Base-by-base conservation (phyloP, 2,113 vertebrate species). In the Elephantulus edwardii region DNA sequence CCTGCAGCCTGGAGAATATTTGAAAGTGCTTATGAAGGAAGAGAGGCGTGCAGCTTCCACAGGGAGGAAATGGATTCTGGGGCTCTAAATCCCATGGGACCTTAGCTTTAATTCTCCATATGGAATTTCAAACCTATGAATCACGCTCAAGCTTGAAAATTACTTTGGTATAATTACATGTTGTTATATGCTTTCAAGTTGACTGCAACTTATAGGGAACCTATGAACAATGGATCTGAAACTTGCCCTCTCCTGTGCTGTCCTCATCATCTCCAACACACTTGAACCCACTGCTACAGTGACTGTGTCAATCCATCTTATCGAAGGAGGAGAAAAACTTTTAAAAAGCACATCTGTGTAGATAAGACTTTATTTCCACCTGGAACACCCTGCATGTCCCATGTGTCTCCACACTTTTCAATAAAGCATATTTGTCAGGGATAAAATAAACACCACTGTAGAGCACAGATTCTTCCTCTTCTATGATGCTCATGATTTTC, bases 51-150 rank as follows among this genome's bases (percentile, higher is more conserved):
- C 2, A 66, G 66, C 44, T 70, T 89, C 84, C 35, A 50, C 60
- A 8, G 26, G 77, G 38, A 93, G 28, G 91, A 81, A 95, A 58
- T 68, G 75, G 87, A 93, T 40, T 92, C 89, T 35, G 42, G 13
- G 24, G 22, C n/a, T 84, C 46, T 33, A 52, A 58, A 48, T 56
- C 92, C 72, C 91, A 42, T 3, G 35, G 40, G 89, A 83, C 54
- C 88, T 77, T 56, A 16, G 26, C 42, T 92, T 76, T 52, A 50
- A 0, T 68, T 95, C 60, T 42, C 66, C 80, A 83, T 48, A 24
- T 92, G 89, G 86, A 80, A 28, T 70, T 72, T 88, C 71, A 85
- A 86, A 60, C 80, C 48, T 77, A 35, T 86, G 71, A 95, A 28
- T 91, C 48, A 38, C 7, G 19, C 16, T 35, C 72, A 77, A 86